Percentiles rank a stretch among this genome's conserved stretches.
Evolutionary conservation across 2,888 invertebrate species (phyloP).

Genomic region (Blera fallax): DNA sequence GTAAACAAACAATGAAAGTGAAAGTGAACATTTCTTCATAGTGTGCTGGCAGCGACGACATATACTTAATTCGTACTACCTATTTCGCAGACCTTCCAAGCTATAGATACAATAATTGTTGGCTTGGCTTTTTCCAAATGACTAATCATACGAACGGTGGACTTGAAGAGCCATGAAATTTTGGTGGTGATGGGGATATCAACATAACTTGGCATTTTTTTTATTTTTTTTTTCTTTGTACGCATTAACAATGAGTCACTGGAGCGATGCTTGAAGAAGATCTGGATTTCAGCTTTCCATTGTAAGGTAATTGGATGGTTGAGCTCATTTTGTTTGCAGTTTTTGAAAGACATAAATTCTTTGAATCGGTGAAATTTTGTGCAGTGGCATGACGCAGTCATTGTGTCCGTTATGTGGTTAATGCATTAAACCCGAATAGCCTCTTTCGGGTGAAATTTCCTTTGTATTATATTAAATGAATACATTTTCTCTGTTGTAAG

Average conservation of each 20-base stretch:
- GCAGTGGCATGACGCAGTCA: neutral
- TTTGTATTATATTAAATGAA: neutral
- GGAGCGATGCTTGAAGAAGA: neutral
- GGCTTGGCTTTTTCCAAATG: conserved; percentile 22
- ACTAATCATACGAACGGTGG: neutral
- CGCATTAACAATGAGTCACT: conserved; percentile 23
- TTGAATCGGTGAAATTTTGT: conserved; percentile 18
- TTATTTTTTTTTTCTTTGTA: too few species aligned
- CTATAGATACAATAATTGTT: neutral
- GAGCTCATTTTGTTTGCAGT: neutral
- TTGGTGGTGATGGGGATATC: neutral
- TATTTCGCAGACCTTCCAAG: neutral
- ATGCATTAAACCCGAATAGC: neutral
- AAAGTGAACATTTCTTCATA: conserved; percentile 35
- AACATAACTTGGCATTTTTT: neutral
- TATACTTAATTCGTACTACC: neutral
- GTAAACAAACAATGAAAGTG: conserved; percentile 35
- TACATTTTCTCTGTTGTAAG: too few species aligned
- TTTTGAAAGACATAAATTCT: conserved; percentile 1
- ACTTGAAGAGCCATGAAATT: conserved; percentile 2
- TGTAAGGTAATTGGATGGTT: conserved; percentile 1
- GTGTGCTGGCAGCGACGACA: neutral
- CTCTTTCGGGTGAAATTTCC: neutral
- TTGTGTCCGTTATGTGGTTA: neutral
- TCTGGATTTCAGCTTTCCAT: conserved; percentile 24